These are phyloP conservation scores for Synanceia verrucosa DNA, from an alignment of 2,797 vertebrate species.

Conservation along the genomic window DNA sequence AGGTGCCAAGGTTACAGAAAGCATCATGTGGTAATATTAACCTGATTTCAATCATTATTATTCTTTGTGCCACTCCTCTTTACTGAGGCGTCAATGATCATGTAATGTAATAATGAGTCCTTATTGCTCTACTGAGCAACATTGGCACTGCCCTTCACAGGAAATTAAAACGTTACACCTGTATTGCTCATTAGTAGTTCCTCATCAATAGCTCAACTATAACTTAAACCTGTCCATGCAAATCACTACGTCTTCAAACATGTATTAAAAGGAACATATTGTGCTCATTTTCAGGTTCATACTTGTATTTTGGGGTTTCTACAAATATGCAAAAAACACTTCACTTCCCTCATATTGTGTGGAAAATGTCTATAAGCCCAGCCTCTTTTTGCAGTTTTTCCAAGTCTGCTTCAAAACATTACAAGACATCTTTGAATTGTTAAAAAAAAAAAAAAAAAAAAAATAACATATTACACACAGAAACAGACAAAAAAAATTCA, in stretches of 20 bases:
- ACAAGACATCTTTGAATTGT: too few relatives aligned
- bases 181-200: slow-evolving; percentile 29
- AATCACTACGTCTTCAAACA: not conserved
- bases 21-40: slow-evolving; percentile 41
- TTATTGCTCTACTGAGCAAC: slow-evolving; percentile 56
- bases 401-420: slow-evolving; percentile 1
- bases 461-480: too few relatives aligned
- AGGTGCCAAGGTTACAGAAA: slow-evolving; percentile 39
- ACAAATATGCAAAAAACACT: not conserved
- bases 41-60: slow-evolving; percentile 59
- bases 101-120: slow-evolving; percentile 68
- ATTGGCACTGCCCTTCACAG: slow-evolving; percentile 65
- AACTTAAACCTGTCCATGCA: not conserved
- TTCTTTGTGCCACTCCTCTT: slow-evolving; percentile 33
- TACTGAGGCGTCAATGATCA: slow-evolving; percentile 44
- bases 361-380: too few relatives aligned
- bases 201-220: slow-evolving; percentile 15
- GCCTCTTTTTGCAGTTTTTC: too few relatives aligned
- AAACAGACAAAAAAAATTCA: slow-evolving; percentile 3
- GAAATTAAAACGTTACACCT: slow-evolving; percentile 68
- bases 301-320: not conserved
- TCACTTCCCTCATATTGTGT: too few relatives aligned
- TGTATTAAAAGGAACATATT: not conserved
- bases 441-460: too few relatives aligned
- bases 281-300: not conserved